Evolutionary conservation across 1,140 invertebrate species (phyloP).

Genomic region (Amphibalanus amphitrite): DNA sequence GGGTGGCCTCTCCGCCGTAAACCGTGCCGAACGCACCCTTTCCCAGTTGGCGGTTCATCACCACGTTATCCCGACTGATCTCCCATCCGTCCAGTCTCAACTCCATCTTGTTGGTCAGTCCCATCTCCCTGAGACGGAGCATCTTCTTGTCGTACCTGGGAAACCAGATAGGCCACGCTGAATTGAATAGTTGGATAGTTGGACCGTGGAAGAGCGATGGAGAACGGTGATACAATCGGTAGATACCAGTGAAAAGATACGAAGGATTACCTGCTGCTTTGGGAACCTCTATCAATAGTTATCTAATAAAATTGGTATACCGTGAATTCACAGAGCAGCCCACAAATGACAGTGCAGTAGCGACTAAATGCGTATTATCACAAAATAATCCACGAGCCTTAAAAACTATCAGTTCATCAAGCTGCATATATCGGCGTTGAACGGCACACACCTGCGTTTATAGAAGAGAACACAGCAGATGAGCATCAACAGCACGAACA

Average conservation of each 20-base stretch:
- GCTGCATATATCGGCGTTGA: too few relatives aligned
- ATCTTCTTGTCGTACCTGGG: constrained; percentile 13
- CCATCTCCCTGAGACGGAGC: constrained; percentile 41
- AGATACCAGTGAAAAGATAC: too few relatives aligned
- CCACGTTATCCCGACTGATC: constrained; percentile 56
- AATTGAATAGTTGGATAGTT: background rate
- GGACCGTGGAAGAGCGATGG: too few relatives aligned
- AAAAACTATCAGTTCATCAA: too few relatives aligned
- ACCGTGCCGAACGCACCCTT: constrained; percentile 80
- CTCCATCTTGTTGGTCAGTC: constrained; percentile 19
- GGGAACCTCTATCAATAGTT: too few relatives aligned
- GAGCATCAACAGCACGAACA: constrained; percentile 40
- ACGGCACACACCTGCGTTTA: constrained; percentile 39
- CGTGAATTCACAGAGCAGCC: too few relatives aligned
- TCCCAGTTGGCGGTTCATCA: constrained; percentile 75
- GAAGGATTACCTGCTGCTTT: too few relatives aligned
- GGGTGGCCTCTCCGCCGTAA: constrained; percentile 60
- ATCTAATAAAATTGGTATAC: too few relatives aligned
- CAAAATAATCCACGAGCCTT: too few relatives aligned
- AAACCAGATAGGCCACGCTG: constrained; percentile 6
- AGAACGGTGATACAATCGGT: too few relatives aligned
- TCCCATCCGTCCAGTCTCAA: constrained; percentile 66
- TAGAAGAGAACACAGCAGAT: constrained; percentile 43
- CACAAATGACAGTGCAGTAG: too few relatives aligned
- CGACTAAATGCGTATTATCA: too few relatives aligned